phyloP scores from a whole-genome alignment of 2,888 invertebrate genomes.

The Tenthredo amoena region DNA sequence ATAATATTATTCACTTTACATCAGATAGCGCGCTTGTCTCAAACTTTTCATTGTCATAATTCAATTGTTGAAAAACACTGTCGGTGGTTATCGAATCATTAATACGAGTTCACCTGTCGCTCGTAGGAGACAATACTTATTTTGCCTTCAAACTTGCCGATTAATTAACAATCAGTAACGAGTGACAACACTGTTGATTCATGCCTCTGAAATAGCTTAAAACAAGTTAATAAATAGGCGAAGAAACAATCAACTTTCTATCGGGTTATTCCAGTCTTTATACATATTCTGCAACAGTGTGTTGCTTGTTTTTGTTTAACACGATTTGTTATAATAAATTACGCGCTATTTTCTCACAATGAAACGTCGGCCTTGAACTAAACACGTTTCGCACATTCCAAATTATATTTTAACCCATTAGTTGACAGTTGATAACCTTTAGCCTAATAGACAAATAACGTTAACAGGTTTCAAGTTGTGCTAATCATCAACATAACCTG shows the following conservation, averaged over 20 bases:
- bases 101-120: not conserved
- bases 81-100: conserved; percentile 9
- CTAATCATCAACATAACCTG: conserved; percentile 21
- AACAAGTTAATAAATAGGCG: conserved; percentile 16
- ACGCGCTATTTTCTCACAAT: not conserved
- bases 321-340: not conserved
- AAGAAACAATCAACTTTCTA: not conserved
- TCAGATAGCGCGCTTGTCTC: not conserved
- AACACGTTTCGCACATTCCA: not conserved
- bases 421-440: not conserved
- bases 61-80: not conserved
- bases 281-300: not conserved
- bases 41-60: not conserved
- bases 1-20: not conserved
- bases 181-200: conserved; percentile 30
- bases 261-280: not conserved
- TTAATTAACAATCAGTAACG: conserved; percentile 32
- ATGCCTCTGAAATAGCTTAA: not conserved
- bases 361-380: conserved; percentile 3
- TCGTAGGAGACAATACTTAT: not conserved
- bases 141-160: conserved; percentile 18
- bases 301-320: conserved; percentile 19
- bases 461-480: conserved; percentile 2
- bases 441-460: not conserved
- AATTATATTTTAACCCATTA: not conserved